Evolutionary conservation across 1,140 invertebrate genomes (phyloP), one percentile per base, ranked within the genome.

Genomic region (Philopotamus ludificatus): DNA sequence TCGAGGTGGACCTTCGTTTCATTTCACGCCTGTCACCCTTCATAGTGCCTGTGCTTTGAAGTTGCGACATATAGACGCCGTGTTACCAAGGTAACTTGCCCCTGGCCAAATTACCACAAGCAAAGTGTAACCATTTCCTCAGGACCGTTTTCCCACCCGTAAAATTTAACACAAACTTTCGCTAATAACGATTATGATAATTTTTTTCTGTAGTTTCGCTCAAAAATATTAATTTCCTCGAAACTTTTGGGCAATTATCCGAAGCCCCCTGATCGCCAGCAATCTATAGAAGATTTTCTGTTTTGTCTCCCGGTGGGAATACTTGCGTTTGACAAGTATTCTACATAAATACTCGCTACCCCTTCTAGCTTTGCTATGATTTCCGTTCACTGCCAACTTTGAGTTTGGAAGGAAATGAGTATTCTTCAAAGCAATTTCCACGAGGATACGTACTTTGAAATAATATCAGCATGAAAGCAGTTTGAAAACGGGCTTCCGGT

Each of bases 391-490:
- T 47, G 68, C 64, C 64, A 64, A 64, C 54, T 63, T 64, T 53
- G 64, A 70, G 61, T 63, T 66, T 59, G 39, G 54, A 49, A 70
- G 68, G 68, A 70, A 70, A 70, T 70, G 68, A 70, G 68, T 70
- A 65, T 70, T 70, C 64, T 70, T 70, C 68, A 70, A 70, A 70
- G 68, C 64, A 70, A 70, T 70, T 70, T 70, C 68, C 63, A 66
- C 63, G 49, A 70, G 68, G 68, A 70, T 70, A 66, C 68, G 68
- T 70, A 70, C 68, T 70, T 66, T 60, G 64, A 66, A 70, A 70
- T 70, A 70, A 70, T 70, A 70, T 70, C 68, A 53, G 54, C 41
- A 28, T 59, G 60, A 66, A 70, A 62, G 60, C 67, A 66, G 67
- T 66, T 66, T 59, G 63, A 54, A 60, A 57, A 66, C 65, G 44